These are phyloP conservation scores for Microtus richardsoni DNA, from an alignment of 2,113 vertebrate genomes.

Conservation along the genomic window DNA sequence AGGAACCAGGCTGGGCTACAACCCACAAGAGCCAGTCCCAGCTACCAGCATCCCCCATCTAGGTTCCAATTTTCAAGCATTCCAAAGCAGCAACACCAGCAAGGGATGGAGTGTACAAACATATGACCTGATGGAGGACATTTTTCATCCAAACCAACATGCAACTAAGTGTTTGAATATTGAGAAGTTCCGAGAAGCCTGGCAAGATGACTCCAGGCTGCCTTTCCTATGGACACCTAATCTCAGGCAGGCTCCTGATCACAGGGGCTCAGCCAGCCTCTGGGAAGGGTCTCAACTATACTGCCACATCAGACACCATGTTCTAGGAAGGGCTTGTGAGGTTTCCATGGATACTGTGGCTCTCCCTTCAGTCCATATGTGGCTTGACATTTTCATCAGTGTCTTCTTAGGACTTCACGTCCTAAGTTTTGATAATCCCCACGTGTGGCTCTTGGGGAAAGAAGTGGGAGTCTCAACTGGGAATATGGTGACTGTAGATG, in stretches of 20 bases:
- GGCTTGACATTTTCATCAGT: neutral
- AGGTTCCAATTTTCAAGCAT: neutral
- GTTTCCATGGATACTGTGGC: neutral
- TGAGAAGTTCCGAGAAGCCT: neutral
- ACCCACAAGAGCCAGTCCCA: neutral
- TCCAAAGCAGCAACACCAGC: neutral
- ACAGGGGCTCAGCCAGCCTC: neutral
- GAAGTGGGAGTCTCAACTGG: neutral
- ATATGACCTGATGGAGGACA: neutral
- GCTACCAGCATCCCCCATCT: neutral
- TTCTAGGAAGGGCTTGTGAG: neutral
- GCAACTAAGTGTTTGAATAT: neutral
- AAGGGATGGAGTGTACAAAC: neutral
- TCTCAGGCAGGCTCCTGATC: neutral
- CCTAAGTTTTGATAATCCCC: neutral
- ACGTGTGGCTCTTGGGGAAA: neutral
- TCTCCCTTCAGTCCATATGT: neutral
- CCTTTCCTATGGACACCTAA: neutral
- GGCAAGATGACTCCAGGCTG: accelerated
- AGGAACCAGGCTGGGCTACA: neutral
- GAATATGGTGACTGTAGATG: neutral
- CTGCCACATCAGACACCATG: neutral
- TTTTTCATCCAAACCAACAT: neutral
- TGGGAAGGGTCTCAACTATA: neutral
- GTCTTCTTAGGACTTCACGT: neutral